Base-by-base conservation (phyloP, 2,797 vertebrate species). In the Eulemur albifrons region DNA sequence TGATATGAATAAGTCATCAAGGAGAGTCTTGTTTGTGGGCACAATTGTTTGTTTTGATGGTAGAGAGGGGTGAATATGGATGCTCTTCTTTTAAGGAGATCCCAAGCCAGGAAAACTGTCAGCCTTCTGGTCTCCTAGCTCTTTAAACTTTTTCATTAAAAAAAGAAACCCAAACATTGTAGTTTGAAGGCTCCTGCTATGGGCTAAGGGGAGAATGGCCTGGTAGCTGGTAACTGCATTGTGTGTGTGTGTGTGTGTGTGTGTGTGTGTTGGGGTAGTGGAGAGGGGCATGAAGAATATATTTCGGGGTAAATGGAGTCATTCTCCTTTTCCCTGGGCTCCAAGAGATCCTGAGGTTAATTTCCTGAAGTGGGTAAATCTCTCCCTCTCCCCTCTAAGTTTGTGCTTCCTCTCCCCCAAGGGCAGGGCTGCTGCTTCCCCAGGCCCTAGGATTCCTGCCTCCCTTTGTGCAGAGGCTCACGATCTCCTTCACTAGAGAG, bases 81-180 rank as follows among this genome's bases (percentile, higher is more conserved):
- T 95, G 86, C 92, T 97, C 67, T 88, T 96, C 92, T 96, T 35
- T 96, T 54, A 81, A 94, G 88, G 57, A 90, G 57, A 91, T 97
- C 96, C 82, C 50, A 85, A 93, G 97, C 95, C 97, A 96, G 96
- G 84, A 92, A 97, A 98, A 83, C 82, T 50, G 80, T 27, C 69
- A 73, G 94, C 97, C 95, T 97, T 98, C 96, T 98, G 95, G 80
- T 88, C 50, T 88, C n/a, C 79, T 72, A 61, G 83, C 72, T 95
- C 73, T 93, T 84, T 69, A 84, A 97, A 97, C 48, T 94, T 97
- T 95, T 92, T 93, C 75, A 88, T 95, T 69, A 59, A 35, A 79
- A 91, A 96, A 93, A 50, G 13, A 75, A 90, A 40, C 69, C 48
- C 90, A 86, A 59, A 97, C 38, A 88, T 21, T 73, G 77, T 30